These are phyloP conservation scores for Octomys mimax DNA, from an alignment of 2,797 vertebrate species.

Conservation along the genomic window DNA sequence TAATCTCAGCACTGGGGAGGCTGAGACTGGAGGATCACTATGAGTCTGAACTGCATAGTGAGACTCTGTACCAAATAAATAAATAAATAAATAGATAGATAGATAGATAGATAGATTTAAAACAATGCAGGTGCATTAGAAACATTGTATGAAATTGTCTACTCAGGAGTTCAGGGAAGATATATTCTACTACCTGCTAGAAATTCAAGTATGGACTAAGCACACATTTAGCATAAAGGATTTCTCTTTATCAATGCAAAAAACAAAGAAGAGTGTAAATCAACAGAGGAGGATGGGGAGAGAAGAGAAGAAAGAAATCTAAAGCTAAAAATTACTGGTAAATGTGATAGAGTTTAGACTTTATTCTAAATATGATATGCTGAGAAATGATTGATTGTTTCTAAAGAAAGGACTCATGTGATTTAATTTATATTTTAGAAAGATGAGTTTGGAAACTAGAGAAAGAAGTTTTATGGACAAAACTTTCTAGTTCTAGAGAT, in stretches of 20 bases:
- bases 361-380: neutral
- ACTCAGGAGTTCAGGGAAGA: neutral
- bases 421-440: slow-evolving; percentile 5
- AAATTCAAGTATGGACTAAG: neutral
- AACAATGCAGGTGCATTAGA: neutral
- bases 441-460: neutral
- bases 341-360: neutral
- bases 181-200: neutral
- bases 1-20: too few species aligned
- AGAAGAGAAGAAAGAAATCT: neutral
- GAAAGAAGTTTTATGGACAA: neutral
- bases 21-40: too few species aligned
- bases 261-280: neutral
- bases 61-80: too few species aligned
- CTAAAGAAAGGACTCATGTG: neutral
- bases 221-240: neutral
- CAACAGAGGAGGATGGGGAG: neutral
- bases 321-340: neutral
- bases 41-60: too few species aligned
- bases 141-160: neutral
- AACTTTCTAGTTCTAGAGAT: neutral
- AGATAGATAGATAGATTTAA: too few species aligned
- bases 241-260: neutral
- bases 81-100: too few species aligned
- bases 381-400: neutral